These are phyloP conservation scores for Darevskia mixta DNA, from an alignment of 2,797 vertebrate species.

Conservation along the genomic window DNA sequence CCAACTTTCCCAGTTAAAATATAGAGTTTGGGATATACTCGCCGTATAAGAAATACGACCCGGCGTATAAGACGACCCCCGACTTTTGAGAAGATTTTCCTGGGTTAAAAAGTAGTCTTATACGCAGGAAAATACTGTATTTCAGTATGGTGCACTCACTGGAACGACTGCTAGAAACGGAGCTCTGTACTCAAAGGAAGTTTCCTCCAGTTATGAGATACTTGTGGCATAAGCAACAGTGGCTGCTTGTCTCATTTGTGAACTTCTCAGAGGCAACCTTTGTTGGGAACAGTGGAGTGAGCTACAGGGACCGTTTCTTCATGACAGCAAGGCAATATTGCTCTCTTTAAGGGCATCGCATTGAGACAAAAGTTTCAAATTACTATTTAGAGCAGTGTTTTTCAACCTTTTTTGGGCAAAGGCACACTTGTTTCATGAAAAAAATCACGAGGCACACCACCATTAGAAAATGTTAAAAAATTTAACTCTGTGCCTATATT, in stretches of 20 bases:
- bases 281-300: neutral
- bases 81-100: too few relatives aligned
- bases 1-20: too few relatives aligned
- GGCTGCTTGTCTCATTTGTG: neutral
- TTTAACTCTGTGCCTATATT: too few relatives aligned
- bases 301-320: neutral
- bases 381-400: accelerated
- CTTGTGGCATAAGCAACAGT: neutral
- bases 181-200: neutral
- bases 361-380: neutral
- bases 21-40: too few relatives aligned
- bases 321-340: neutral
- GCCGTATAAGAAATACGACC: too few relatives aligned
- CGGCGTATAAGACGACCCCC: too few relatives aligned
- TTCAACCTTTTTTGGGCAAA: too few relatives aligned
- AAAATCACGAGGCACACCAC: too few relatives aligned
- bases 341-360: neutral
- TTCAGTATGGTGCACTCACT: neutral
- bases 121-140: neutral
- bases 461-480: too few relatives aligned
- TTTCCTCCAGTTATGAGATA: neutral
- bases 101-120: too few relatives aligned
- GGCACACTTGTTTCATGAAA: too few relatives aligned
- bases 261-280: neutral
- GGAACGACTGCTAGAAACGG: neutral